phyloP scores from a whole-genome alignment of 2,797 vertebrate species.

The Chiloscyllium punctatum region DNA sequence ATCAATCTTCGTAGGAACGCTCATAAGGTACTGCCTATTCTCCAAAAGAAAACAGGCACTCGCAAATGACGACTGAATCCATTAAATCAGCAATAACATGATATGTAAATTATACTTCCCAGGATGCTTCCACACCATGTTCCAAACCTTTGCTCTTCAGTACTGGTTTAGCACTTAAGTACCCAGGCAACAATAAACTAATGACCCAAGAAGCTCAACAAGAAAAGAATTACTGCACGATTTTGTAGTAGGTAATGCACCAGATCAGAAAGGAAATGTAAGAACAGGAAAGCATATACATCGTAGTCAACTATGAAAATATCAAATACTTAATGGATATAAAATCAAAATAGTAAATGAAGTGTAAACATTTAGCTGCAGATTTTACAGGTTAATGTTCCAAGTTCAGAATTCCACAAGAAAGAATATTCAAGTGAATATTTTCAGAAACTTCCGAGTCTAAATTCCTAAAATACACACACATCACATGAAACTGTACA shows the following conservation, averaged over 20 bases:
- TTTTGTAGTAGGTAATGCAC: not conserved
- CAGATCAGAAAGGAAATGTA: not conserved
- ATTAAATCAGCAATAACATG: not conserved
- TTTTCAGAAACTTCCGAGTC: not conserved
- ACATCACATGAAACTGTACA: not conserved
- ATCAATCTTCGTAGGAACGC: not conserved
- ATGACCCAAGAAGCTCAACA: not conserved
- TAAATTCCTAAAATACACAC: not conserved
- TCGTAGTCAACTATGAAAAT: not conserved
- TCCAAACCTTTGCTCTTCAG: not conserved
- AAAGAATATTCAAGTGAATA: not conserved
- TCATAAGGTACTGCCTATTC: not conserved
- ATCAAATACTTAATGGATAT: not conserved
- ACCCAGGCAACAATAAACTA: not conserved
- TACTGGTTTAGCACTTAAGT: not conserved
- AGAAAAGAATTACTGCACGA: not conserved
- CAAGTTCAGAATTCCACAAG: not conserved
- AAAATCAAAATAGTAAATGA: not conserved
- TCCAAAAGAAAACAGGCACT: not conserved
- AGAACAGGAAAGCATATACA: not conserved
- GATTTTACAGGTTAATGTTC: not conserved
- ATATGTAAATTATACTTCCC: not conserved
- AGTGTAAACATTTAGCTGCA: not conserved
- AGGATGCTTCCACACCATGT: not conserved
- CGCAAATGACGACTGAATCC: not conserved